Percentiles rank a stretch among this genome's conserved stretches.
phyloP scores from a whole-genome alignment of 37 sponge, comb jelly and placozoan species.

The Crambe crambe region DNA sequence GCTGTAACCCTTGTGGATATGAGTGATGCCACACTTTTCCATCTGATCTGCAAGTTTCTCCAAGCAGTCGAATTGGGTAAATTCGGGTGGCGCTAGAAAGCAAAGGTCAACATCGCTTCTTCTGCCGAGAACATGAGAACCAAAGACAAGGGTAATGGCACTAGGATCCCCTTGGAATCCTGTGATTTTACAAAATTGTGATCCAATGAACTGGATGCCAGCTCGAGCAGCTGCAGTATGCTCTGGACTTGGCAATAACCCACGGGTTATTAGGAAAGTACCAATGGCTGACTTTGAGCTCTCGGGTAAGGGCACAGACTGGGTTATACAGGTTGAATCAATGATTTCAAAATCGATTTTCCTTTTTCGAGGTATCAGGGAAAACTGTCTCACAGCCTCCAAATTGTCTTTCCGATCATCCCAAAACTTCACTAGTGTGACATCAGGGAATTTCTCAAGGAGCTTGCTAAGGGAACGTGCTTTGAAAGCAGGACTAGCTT shows the following conservation, averaged over 20 bases:
- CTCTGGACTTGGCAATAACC: slow-evolving; percentile 41
- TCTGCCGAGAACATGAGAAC: slow-evolving; percentile 73
- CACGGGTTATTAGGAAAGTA: slow-evolving; percentile 24
- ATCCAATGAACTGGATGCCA: slow-evolving; percentile 63
- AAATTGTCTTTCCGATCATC: slow-evolving; percentile 78
- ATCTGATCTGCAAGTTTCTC: slow-evolving; percentile 44
- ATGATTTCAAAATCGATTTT: slow-evolving; percentile 67
- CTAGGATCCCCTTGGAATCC: slow-evolving; percentile 56
- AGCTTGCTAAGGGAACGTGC: slow-evolving; percentile 44
- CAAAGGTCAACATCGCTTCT: slow-evolving; percentile 82
- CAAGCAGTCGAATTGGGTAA: slow-evolving; percentile 56
- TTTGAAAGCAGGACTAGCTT: slow-evolving; percentile 57
- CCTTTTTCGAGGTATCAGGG: background rate
- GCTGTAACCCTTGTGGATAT: slow-evolving; percentile 63
- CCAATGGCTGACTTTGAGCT: slow-evolving; percentile 17
- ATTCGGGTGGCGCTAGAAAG: slow-evolving; percentile 49
- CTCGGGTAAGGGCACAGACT: background rate
- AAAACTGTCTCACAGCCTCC: slow-evolving; percentile 44
- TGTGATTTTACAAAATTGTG: slow-evolving; percentile 53
- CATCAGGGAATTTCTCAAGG: slow-evolving; percentile 43
- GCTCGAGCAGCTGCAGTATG: slow-evolving; percentile 45
- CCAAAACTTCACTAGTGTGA: slow-evolving; percentile 72
- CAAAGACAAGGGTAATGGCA: slow-evolving; percentile 56
- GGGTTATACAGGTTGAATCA: slow-evolving; percentile 46
- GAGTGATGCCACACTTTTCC: slow-evolving; percentile 56